Conservation (phyloP, 1,140 invertebrate genomes). For the Penaeus vannamei region DNA sequence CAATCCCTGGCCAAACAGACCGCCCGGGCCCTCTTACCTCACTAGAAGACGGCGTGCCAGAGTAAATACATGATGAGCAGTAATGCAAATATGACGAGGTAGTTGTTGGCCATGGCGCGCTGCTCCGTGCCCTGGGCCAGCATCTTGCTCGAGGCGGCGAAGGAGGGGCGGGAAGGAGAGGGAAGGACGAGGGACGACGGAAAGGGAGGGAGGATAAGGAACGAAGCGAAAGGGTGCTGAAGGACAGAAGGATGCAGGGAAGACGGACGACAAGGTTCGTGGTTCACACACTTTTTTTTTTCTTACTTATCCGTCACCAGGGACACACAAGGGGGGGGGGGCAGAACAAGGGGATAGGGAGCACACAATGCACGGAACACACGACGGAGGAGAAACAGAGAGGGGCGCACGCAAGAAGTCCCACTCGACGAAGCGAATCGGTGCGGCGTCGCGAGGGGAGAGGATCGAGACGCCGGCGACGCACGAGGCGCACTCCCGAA, state of each 20-base stretch:
- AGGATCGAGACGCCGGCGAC: not conserved
- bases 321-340: not conserved
- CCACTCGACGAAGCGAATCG: not conserved
- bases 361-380: not conserved
- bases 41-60: slow-evolving; percentile 52
- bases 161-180: not conserved
- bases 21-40: slow-evolving; percentile 27
- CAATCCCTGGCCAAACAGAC: no score
- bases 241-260: not conserved
- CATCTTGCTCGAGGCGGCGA: slow-evolving; percentile 32
- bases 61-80: slow-evolving; percentile 56
- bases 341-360: not conserved
- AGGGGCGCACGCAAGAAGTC: not conserved
- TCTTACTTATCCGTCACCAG: not conserved
- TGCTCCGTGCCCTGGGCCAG: slow-evolving; percentile 58
- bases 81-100: slow-evolving; percentile 59
- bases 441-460: not conserved
- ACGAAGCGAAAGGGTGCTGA: not conserved
- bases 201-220: not conserved
- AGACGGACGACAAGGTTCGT: not conserved
- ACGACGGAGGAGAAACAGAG: not conserved
- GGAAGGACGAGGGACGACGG: not conserved
- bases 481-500: not conserved
- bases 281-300: not conserved
- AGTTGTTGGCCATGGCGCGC: slow-evolving; percentile 60